Percentiles rank a stretch among this genome's conserved stretches.
Evolutionary conservation across 1,140 invertebrate species (phyloP).

Genomic region (Drosophila trapezifrons): DNA sequence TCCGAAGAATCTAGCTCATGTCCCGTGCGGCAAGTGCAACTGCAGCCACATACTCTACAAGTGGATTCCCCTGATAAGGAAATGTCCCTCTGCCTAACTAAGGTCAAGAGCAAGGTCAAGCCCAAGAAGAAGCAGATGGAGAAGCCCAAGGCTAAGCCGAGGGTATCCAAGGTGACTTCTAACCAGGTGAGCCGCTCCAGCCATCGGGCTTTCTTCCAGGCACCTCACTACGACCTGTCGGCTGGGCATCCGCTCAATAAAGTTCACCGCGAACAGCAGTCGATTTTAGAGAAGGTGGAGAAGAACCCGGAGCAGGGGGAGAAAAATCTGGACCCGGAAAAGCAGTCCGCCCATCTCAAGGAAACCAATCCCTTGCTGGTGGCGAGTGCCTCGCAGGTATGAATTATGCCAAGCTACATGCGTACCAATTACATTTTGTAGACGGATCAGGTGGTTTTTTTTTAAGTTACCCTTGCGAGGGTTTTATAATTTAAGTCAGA

Average conservation of each 20-base stretch:
- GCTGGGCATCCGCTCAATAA: not conserved
- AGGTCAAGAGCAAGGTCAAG: not conserved
- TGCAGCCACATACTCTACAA: conserved; percentile 1
- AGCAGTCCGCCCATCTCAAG: conserved; percentile 6
- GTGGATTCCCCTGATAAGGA: not conserved
- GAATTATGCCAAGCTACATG: too few relatives aligned
- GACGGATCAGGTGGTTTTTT: too few relatives aligned
- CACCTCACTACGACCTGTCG: not conserved
- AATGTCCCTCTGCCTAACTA: too few relatives aligned
- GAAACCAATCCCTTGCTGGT: conserved; percentile 34
- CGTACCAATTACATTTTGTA: too few relatives aligned
- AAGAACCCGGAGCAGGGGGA: not conserved
- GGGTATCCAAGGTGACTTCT: not conserved
- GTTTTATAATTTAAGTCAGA: too few relatives aligned
- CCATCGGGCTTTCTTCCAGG: conserved; percentile 13
- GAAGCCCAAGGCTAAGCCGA: not conserved
- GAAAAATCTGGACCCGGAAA: too few relatives aligned
- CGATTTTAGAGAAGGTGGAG: not conserved
- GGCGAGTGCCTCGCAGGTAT: conserved; percentile 53
- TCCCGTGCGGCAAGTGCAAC: conserved; percentile 2
- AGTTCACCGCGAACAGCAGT: not conserved
- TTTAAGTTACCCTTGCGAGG: too few relatives aligned
- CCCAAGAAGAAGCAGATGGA: not conserved
- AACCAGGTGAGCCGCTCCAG: conserved; percentile 39
- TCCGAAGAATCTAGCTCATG: not conserved